Base-by-base conservation (phyloP, 2,113 vertebrate genomes). In the Cheilinus undulatus region DNA sequence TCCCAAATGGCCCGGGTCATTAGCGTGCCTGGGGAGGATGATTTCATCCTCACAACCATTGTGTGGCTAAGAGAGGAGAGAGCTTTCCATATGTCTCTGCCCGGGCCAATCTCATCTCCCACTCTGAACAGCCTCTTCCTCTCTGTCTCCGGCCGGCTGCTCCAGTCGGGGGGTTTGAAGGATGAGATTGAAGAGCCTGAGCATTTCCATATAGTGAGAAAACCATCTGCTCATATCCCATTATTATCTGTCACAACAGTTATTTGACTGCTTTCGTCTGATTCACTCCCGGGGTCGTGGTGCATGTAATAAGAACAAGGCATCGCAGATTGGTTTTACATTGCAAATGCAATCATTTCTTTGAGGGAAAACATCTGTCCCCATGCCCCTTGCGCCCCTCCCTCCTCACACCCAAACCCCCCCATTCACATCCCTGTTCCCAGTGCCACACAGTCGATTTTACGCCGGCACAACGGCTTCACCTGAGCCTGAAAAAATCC, bases 271-370 rank as follows among this genome's bases (percentile, higher is more conserved):
- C 77, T 80, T 83, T 87, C 53, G 73, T 87, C 76, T 84, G 82
- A 91, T 88, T 82, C 68, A 80, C 72, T 87, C 73, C 59, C 17
- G 62, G 74, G 83, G 83, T 90, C 69, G 61, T 66, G 53, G 68
- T 80, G 76, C 83, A 82, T 84, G 80, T 89, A 90, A 91, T 89
- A 84, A 88, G 86, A 82, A 88, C 70, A 89, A 84, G 78, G 61
- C 73, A 69, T 65, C 7, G 30, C 36, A 88, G 90, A 91, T 91
- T 89, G 84, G 80, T 89, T 92, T 89, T 91, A 91, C 89, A 92
- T 89, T 90, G 88, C 90, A 91, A 91, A 91, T 91, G 90, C 85
- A 92, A 93, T 92, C 86, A 91, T 79, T 90, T 86, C 82, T 86
- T 83, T 80, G 64, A 84, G 69, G 69, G 75, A 76, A 90, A 86